Evolutionary conservation across 2,797 vertebrate species (phyloP), one percentile per base, ranked within the genome.

Genomic region (Cossypha dichroa): DNA sequence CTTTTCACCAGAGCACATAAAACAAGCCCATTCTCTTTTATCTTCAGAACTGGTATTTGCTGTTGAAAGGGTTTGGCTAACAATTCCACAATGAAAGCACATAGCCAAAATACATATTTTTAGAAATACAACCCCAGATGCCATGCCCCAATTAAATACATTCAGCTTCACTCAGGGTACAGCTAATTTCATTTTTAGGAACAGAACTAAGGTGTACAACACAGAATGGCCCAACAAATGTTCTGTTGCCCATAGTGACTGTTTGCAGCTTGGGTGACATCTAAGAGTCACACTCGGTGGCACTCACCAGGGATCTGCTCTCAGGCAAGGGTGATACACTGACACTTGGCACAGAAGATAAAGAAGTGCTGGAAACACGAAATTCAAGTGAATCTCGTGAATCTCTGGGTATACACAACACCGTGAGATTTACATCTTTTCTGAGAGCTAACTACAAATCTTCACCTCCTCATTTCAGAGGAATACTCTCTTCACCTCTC

Each of bases 31-130:
- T 66, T 81, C 82, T 62, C 81, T 83, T 90, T 60, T 26, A 76
- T 90, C 83, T 90, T 75, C 63, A 64, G 33, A 82, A 67, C 28
- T 78, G 48, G 15, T 25, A 51, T 82, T 95, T 88, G 63, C 72
- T 94, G 55, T 87, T 86, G 82, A 78, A 96, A 85, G 62, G 29
- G n/a, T 91, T 60, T 66, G 60, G 84, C 62, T 85, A 93, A 76
- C 74, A 93, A 84, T 70, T 88, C 80, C 69, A 91, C 88, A 85
- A 74, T n/a, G 69, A 90, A 95, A 94, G 46, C 26, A 49, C 40
- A 34, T 10, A 87, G 82, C 49, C 85, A 92, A 96, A 95, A 93
- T 29, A 85, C 4, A 2, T 59, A 84, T 33, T 91, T 84, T 73
- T 70, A 82, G 78, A 93, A 96, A 94, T 36, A 55, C 66, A 93